Conservation (phyloP, 2,797 vertebrate species). For the Hemitrygon akajei region DNA sequence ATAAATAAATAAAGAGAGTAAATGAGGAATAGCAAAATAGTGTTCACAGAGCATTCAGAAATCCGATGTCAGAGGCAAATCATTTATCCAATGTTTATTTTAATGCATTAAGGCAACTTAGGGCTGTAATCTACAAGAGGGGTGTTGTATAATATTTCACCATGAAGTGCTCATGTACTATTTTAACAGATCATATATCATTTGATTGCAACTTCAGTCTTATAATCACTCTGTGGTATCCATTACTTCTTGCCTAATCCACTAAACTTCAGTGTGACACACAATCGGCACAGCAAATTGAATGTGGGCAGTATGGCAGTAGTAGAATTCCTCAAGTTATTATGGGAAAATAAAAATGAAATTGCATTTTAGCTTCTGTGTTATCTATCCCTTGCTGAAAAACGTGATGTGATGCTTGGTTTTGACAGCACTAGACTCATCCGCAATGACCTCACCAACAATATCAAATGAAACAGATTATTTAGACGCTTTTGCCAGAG, state of each 20-base stretch:
- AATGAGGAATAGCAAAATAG: too few species aligned
- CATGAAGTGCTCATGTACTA: too few species aligned
- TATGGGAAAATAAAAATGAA: conserved; percentile 1
- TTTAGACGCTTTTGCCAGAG: not conserved
- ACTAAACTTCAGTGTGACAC: not conserved
- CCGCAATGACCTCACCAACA: not conserved
- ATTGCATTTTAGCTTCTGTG: not conserved
- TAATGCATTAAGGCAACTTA: not conserved
- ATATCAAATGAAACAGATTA: not conserved
- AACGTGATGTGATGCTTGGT: not conserved
- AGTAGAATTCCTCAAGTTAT: not conserved
- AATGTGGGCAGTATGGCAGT: not conserved
- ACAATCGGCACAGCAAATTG: not conserved
- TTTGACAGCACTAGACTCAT: not conserved
- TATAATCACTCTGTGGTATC: not conserved
- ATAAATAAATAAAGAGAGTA: too few species aligned
- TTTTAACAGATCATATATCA: not conserved
- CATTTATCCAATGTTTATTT: not conserved
- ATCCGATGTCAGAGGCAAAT: too few species aligned
- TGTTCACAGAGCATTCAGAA: too few species aligned
- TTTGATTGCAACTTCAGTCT: not conserved
- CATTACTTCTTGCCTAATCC: not conserved
- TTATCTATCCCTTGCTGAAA: not conserved
- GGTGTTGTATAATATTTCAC: not conserved
- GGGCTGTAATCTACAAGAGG: not conserved